A percentile compares a stretch with the other conserved stretches of the same genome.
Evolutionary conservation across 1,140 invertebrate species (phyloP).

Genomic region (Drosophila novamexicana): DNA sequence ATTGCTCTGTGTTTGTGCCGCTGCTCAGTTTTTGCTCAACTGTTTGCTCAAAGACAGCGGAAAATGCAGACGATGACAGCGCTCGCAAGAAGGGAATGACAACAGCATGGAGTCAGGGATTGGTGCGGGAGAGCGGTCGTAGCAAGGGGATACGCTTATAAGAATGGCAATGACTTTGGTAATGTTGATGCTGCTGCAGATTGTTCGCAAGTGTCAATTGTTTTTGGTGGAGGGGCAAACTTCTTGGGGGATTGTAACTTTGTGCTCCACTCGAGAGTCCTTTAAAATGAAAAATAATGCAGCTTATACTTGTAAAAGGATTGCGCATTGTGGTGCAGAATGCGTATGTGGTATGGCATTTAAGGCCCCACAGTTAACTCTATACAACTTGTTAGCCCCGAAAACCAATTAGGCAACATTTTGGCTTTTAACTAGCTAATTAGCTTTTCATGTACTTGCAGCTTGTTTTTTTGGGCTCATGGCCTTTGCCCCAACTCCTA

Average conservation of each 20-base stretch:
- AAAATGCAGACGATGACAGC: constrained; percentile 66
- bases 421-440: constrained; percentile 45
- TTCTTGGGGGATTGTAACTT: constrained; percentile 36
- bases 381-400: constrained; percentile 9
- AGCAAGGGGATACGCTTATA: constrained; percentile 24
- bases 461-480: background rate
- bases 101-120: too few relatives aligned
- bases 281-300: constrained; percentile 48
- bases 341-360: constrained; percentile 10
- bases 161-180: constrained; percentile 56
- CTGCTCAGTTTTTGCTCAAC: constrained; percentile 55
- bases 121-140: background rate
- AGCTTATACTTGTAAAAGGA: constrained; percentile 36
- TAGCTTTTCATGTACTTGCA: constrained; percentile 41
- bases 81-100: background rate
- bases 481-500: constrained; percentile 40
- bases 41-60: constrained; percentile 60
- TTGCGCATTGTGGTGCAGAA: constrained; percentile 20
- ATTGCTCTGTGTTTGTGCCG: constrained; percentile 15
- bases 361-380: constrained; percentile 11
- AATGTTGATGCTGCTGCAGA: constrained; percentile 62
- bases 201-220: constrained; percentile 79
- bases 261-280: constrained; percentile 11
- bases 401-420: constrained; percentile 43
- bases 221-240: constrained; percentile 50